These are phyloP conservation scores for Mesorhabditis sp. DNA, from an alignment of 2,888 invertebrate genomes.

Conservation along the genomic window DNA sequence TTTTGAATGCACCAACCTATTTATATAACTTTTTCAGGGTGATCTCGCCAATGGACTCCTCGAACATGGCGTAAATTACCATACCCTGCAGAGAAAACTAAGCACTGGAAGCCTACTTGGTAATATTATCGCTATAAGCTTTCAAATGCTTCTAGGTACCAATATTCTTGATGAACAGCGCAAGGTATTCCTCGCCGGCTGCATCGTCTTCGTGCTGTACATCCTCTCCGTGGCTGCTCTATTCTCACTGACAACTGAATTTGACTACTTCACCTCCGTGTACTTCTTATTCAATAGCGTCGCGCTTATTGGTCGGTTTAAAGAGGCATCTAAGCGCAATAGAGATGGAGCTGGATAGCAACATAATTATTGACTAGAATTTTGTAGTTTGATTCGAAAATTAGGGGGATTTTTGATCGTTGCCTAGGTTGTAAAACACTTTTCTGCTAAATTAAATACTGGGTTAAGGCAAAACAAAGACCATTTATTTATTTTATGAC, in stretches of 20 bases:
- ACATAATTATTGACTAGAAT: background rate
- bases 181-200: constrained; percentile 39
- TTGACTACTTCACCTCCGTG: constrained; percentile 45
- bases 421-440: no score
- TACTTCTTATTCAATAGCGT: constrained; percentile 51
- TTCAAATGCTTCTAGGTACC: constrained; percentile 6
- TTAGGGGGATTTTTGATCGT: background rate
- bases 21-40: background rate
- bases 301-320: constrained; percentile 40
- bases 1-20: background rate
- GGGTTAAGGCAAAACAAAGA: no score
- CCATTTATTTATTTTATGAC: no score
- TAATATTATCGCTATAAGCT: constrained; percentile 5
- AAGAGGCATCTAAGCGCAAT: background rate
- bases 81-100: constrained; percentile 8
- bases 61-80: constrained; percentile 12
- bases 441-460: no score
- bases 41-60: background rate
- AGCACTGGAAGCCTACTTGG: constrained; percentile 20
- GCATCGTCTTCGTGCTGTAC: constrained; percentile 39
- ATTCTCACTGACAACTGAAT: constrained; percentile 34
- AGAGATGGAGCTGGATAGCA: background rate
- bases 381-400: constrained; percentile 2
- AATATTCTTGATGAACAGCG: constrained; percentile 30
- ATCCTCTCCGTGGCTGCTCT: constrained; percentile 31